A percentile compares a stretch with the other conserved stretches of the same genome.
phyloP scores from a whole-genome alignment of 2,113 vertebrate species.

The Colaptes auratus region DNA sequence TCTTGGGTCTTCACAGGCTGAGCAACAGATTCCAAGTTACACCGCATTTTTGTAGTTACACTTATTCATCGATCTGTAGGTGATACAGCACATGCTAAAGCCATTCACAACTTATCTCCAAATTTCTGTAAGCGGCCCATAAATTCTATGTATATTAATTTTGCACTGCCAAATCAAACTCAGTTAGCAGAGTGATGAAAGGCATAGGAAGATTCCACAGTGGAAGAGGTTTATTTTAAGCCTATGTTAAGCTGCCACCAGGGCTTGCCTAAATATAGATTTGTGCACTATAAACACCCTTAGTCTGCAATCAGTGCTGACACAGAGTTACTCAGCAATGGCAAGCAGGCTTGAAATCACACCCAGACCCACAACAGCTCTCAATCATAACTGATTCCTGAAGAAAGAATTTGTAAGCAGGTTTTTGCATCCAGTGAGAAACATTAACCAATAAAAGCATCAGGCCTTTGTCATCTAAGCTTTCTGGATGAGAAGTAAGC shows the following conservation, averaged over 20 bases:
- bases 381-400: background rate
- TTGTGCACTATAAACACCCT: slow-evolving; percentile 33
- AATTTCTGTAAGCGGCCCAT: background rate
- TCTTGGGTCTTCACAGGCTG: background rate
- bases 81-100: background rate
- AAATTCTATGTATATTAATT: background rate
- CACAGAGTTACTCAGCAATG: slow-evolving; percentile 15
- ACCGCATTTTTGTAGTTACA: background rate
- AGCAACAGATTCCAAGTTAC: background rate
- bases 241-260: slow-evolving; percentile 5
- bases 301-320: slow-evolving; percentile 22
- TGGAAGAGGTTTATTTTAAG: slow-evolving; percentile 37
- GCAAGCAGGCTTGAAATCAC: background rate
- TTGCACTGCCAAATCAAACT: background rate
- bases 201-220: slow-evolving; percentile 5
- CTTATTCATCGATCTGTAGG: background rate
- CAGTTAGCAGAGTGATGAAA: background rate
- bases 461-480: background rate
- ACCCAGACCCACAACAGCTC: background rate
- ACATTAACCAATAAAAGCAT: background rate
- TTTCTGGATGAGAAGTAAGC: background rate
- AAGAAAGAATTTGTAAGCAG: background rate
- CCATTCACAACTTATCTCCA: background rate
- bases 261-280: slow-evolving; percentile 46
- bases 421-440: background rate